These are phyloP conservation scores for Subacronicta megacephala DNA, from an alignment of 2,888 invertebrate genomes.

Conservation along the genomic window DNA sequence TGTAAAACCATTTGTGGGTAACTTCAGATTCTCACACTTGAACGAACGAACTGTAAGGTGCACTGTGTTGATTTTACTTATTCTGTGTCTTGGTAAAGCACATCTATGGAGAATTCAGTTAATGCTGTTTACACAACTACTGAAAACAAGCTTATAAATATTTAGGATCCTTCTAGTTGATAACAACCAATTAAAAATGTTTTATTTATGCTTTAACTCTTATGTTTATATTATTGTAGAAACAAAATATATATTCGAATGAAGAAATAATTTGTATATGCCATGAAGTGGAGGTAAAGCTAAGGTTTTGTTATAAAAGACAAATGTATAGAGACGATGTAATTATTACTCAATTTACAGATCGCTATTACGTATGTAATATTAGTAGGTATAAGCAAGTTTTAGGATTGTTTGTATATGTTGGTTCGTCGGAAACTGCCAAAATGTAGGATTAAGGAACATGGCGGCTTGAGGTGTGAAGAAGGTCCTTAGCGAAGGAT, in stretches of 20 bases:
- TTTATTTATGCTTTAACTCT: neutral
- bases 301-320: slow-evolving; percentile 1
- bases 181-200: neutral
- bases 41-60: too few relatives aligned
- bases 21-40: too few relatives aligned
- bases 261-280: neutral
- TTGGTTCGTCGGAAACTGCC: slow-evolving; percentile 55
- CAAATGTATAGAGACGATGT: slow-evolving; percentile 21
- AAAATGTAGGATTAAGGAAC: slow-evolving; percentile 45
- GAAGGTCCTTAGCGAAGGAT: neutral
- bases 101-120: neutral
- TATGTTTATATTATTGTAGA: neutral
- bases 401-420: slow-evolving; percentile 49
- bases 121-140: neutral
- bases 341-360: slow-evolving; percentile 30
- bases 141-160: neutral
- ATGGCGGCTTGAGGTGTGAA: slow-evolving; percentile 24
- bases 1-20: too few relatives aligned
- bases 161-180: neutral
- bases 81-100: neutral
- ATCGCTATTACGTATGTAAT: slow-evolving; percentile 12
- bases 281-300: slow-evolving; percentile 5
- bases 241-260: neutral
- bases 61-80: neutral
- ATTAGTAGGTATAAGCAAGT: slow-evolving; percentile 9